phyloP scores from a whole-genome alignment of 2,113 vertebrate species.

The Pygoscelis adeliae region DNA sequence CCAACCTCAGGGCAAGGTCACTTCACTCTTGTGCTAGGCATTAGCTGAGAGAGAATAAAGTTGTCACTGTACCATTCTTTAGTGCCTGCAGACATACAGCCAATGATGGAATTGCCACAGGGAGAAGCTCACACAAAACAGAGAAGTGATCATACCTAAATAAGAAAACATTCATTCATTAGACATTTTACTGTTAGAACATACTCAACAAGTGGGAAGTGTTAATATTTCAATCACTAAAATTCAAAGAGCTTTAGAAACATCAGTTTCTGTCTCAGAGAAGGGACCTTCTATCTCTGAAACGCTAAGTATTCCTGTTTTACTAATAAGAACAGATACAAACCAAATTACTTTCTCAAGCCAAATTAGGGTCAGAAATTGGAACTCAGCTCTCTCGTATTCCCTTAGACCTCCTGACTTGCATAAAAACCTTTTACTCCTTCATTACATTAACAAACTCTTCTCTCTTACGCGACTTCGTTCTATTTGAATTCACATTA shows the following conservation, averaged over 20 bases:
- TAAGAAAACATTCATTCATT: neutral
- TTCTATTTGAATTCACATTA: neutral
- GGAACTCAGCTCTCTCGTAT: neutral
- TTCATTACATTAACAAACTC: neutral
- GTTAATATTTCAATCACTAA: neutral
- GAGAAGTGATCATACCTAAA: slow-evolving; percentile 94
- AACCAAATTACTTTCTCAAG: neutral
- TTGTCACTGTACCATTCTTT: slow-evolving; percentile 73
- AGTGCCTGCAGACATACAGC: slow-evolving; percentile 88
- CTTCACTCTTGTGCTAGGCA: neutral
- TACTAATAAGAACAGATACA: neutral
- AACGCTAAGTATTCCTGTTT: neutral
- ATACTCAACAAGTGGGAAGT: neutral
- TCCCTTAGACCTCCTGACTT: neutral
- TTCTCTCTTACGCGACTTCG: neutral
- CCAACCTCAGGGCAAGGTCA: neutral
- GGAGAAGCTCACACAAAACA: slow-evolving; percentile 93
- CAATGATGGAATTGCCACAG: slow-evolving; percentile 88
- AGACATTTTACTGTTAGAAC: neutral
- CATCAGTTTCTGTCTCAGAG: neutral
- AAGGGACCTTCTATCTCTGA: neutral
- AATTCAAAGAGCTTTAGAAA: neutral
- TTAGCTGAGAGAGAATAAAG: neutral
- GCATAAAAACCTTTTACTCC: neutral
- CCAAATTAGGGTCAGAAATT: neutral